These are phyloP conservation scores for Setipinna tenuifilis DNA, from an alignment of 2,797 vertebrate genomes.

Conservation along the genomic window DNA sequence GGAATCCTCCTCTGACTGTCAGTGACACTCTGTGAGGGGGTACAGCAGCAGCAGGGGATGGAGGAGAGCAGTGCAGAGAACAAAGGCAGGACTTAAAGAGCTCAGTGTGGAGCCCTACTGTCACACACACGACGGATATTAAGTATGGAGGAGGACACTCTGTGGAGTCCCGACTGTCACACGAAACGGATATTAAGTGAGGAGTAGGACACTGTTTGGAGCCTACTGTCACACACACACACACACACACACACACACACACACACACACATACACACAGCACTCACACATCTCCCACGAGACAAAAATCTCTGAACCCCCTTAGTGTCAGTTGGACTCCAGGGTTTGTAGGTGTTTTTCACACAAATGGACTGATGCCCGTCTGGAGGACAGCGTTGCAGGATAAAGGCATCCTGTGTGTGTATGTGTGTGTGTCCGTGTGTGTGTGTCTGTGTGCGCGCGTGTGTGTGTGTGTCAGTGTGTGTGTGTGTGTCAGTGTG, in stretches of 20 bases:
- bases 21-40: not conserved
- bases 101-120: not conserved
- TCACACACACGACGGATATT: not conserved
- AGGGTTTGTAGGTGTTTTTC: not conserved
- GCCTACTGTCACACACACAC: too few relatives aligned
- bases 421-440: not conserved
- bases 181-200: too few relatives aligned
- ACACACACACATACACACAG: not conserved
- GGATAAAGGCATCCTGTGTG: not conserved
- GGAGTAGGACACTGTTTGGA: too few relatives aligned
- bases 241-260: too few relatives aligned
- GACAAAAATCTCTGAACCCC: not conserved
- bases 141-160: too few relatives aligned
- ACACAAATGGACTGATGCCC: not conserved
- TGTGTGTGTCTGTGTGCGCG: not conserved
- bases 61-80: constrained; percentile 45
- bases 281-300: not conserved
- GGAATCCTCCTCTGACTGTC: constrained; percentile 49
- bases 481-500: not conserved
- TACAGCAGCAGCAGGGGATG: constrained; percentile 30
- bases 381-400: not conserved
- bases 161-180: too few relatives aligned
- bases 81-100: constrained; percentile 25
- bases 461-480: not conserved
- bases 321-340: not conserved